Percentiles rank a stretch among this genome's conserved stretches.
Evolutionary conservation across 2,797 vertebrate genomes (phyloP).

Genomic region (Pangasius macronema): DNA sequence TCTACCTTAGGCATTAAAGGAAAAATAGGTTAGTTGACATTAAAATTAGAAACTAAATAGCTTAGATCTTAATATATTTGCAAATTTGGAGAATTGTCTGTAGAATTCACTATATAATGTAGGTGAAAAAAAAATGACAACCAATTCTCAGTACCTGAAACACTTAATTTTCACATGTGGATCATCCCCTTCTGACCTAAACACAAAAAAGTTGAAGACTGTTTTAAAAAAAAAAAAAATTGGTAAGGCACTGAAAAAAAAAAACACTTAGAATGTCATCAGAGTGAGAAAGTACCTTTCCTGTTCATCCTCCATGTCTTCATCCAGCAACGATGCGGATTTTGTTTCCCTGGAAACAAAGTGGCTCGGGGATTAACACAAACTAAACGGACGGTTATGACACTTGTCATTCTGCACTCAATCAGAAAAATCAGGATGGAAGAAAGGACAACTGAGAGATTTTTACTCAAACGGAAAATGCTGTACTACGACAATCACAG

Average conservation of each 20-base stretch:
- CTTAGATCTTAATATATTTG: background rate
- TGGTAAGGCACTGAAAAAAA: background rate
- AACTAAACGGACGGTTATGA: constrained; percentile 14
- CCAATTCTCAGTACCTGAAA: constrained; percentile 75
- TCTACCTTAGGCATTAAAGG: background rate
- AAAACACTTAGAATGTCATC: background rate
- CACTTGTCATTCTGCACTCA: background rate
- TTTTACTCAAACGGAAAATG: constrained; percentile 15
- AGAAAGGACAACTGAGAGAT: constrained; percentile 12
- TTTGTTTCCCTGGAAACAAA: constrained; percentile 73
- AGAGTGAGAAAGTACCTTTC: constrained; percentile 63
- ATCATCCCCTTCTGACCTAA: constrained; percentile 85
- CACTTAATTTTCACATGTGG: constrained; percentile 86
- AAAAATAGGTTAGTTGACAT: background rate
- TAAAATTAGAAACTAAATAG: background rate
- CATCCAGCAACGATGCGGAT: constrained; percentile 67
- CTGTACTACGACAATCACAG: background rate
- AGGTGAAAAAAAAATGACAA: background rate
- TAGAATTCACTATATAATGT: background rate
- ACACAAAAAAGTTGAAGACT: background rate
- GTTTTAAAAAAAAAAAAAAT: background rate
- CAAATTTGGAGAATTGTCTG: background rate
- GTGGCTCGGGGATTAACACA: constrained; percentile 22
- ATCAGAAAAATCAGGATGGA: constrained; percentile 26
- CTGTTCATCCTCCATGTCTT: constrained; percentile 76